Conservation (phyloP, 1,140 invertebrate species). For the Stenopsyche tienmushanensis region DNA sequence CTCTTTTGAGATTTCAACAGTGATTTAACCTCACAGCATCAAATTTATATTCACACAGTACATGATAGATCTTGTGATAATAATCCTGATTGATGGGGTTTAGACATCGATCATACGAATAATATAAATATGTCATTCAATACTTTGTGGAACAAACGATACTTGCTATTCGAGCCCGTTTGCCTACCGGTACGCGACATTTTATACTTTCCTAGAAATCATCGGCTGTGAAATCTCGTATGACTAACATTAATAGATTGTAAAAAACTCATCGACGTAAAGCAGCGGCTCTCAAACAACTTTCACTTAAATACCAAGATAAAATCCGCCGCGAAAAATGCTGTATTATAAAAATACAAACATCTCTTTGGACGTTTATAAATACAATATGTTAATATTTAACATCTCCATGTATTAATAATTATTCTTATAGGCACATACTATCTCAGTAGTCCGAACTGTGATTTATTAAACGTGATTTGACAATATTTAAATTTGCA, state of each 20-base stretch:
- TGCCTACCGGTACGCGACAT: background rate
- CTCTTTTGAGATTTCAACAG: background rate
- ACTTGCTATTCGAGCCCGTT: background rate
- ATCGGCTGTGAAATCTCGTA: slow-evolving; percentile 22
- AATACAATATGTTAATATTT: too few species aligned
- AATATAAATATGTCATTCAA: background rate
- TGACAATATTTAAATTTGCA: too few species aligned
- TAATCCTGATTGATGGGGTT: background rate
- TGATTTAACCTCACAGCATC: too few species aligned
- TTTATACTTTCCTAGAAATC: slow-evolving; percentile 19
- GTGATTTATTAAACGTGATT: too few species aligned
- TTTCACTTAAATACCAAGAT: too few species aligned
- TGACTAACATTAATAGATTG: slow-evolving; percentile 4
- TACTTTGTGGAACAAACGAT: background rate
- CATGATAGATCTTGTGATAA: background rate
- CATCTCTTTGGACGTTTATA: too few species aligned
- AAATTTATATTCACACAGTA: too few species aligned
- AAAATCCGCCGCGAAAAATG: too few species aligned
- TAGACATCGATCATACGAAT: background rate
- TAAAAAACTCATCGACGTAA: background rate
- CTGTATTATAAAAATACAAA: too few species aligned
- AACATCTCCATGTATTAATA: too few species aligned
- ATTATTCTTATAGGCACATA: too few species aligned
- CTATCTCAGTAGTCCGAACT: too few species aligned
- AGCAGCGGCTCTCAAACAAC: background rate